Percentiles rank a stretch among this genome's conserved stretches.
phyloP scores from a whole-genome alignment of 30 jellyfish, hydroid and myxozoan species.

The Sanderia malayensis region DNA sequence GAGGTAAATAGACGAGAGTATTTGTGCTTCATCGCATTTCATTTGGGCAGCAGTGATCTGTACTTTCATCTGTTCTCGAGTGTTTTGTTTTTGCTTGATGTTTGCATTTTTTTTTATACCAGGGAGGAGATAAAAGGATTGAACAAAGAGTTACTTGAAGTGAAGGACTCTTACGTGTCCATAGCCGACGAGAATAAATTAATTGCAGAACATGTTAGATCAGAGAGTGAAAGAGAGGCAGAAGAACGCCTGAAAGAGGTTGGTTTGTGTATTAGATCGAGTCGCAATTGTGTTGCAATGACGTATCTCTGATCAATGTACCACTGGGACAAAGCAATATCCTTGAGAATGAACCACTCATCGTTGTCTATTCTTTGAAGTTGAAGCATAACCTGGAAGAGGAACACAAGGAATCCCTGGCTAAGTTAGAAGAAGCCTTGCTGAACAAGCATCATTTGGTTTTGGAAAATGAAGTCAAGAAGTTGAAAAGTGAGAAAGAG shows the following conservation, averaged over 20 bases:
- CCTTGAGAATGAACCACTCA: too few species aligned
- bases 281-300: too few species aligned
- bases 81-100: too few species aligned
- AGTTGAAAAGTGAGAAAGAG: slow-evolving; percentile 37
- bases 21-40: too few species aligned
- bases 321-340: too few species aligned
- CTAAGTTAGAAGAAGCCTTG: slow-evolving; percentile 20
- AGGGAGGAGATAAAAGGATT: slow-evolving; percentile 50
- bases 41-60: too few species aligned
- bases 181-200: slow-evolving; percentile 64
- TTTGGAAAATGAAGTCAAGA: slow-evolving; percentile 43
- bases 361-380: slow-evolving; percentile 13
- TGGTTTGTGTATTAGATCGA: too few species aligned
- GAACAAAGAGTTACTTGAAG: slow-evolving; percentile 56
- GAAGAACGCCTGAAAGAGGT: slow-evolving; percentile 60
- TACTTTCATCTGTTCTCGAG: too few species aligned
- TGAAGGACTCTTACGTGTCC: slow-evolving; percentile 69
- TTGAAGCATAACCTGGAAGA: slow-evolving; percentile 17
- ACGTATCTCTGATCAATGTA: too few species aligned
- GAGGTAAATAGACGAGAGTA: too few species aligned
- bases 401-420: slow-evolving; percentile 40
- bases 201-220: slow-evolving; percentile 50
- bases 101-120: too few species aligned
- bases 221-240: slow-evolving; percentile 41
- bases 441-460: slow-evolving; percentile 12